Conservation (phyloP, 1,140 invertebrate genomes). For the Oryctes rhinoceros region DNA sequence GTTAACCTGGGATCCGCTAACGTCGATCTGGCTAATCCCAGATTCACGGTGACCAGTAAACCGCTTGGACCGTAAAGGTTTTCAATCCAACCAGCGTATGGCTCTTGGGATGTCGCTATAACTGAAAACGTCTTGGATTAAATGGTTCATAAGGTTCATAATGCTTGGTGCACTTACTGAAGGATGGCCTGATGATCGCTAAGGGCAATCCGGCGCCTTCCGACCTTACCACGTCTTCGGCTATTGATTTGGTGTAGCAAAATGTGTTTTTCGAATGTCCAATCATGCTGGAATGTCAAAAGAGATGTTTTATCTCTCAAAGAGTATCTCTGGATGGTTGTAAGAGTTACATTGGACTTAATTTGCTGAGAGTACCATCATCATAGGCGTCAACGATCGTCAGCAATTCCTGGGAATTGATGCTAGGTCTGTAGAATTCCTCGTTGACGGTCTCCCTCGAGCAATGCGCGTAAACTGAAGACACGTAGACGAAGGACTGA, state of each 20-base stretch:
- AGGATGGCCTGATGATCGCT: slow-evolving; percentile 76
- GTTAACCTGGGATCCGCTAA: slow-evolving; percentile 65
- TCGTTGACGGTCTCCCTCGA: slow-evolving; percentile 55
- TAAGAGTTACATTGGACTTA: slow-evolving; percentile 61
- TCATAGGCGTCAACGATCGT: slow-evolving; percentile 59
- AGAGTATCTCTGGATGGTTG: not conserved
- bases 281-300: not conserved
- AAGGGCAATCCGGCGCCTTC: slow-evolving; percentile 75
- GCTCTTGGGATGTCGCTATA: slow-evolving; percentile 76
- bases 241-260: slow-evolving; percentile 83
- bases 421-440: slow-evolving; percentile 63
- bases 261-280: slow-evolving; percentile 86
- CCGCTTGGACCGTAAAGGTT: slow-evolving; percentile 82
- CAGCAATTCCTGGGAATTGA: slow-evolving; percentile 63
- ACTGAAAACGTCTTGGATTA: slow-evolving; percentile 61
- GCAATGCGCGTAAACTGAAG: slow-evolving; percentile 67
- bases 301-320: not conserved
- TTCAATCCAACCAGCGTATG: slow-evolving; percentile 79
- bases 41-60: slow-evolving; percentile 64
- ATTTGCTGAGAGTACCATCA: slow-evolving; percentile 57
- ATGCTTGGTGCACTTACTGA: slow-evolving; percentile 62
- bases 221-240: slow-evolving; percentile 76
- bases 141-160: not conserved
- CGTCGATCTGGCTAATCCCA: slow-evolving; percentile 74
- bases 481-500: slow-evolving; percentile 63